Evolutionary conservation across 2,113 vertebrate genomes (phyloP).

Genomic region (Candoia aspera): DNA sequence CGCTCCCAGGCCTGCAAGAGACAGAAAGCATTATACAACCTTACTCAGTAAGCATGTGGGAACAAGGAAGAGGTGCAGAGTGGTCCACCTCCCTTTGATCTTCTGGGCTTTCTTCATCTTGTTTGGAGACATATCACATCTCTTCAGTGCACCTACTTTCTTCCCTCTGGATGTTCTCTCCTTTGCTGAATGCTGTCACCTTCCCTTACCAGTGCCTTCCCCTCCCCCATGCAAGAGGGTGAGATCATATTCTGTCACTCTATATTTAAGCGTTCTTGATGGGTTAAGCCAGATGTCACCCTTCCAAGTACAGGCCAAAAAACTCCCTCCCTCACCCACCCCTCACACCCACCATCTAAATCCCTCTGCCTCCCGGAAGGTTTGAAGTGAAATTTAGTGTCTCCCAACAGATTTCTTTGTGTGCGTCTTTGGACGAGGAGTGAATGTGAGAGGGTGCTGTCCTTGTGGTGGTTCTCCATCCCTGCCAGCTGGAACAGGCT

Average conservation of each 20-base stretch:
- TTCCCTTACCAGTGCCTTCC: not conserved
- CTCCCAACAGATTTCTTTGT: not conserved
- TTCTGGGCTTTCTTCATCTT: not conserved
- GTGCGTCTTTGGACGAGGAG: slow-evolving; percentile 12
- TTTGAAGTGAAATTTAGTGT: slow-evolving; percentile 19
- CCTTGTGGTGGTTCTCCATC: not conserved
- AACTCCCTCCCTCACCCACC: not conserved
- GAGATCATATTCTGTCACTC: slow-evolving; percentile 8
- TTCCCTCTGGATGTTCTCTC: not conserved
- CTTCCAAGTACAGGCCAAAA: not conserved
- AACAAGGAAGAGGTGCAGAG: not conserved
- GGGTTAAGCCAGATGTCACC: slow-evolving; percentile 6
- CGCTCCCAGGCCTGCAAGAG: not conserved
- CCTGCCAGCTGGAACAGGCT: not conserved
- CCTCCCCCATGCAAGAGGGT: not conserved
- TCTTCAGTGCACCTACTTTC: not conserved
- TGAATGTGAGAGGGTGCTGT: not conserved
- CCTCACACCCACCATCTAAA: not conserved
- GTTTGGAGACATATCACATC: not conserved
- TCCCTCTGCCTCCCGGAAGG: not conserved
- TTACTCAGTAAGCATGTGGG: not conserved
- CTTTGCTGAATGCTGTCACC: not conserved
- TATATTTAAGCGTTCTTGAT: slow-evolving; percentile 34
- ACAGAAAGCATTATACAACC: not conserved
- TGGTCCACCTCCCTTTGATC: not conserved